Evolutionary conservation across 1,140 invertebrate genomes (phyloP).

Genomic region (Cotesia glomerata): DNA sequence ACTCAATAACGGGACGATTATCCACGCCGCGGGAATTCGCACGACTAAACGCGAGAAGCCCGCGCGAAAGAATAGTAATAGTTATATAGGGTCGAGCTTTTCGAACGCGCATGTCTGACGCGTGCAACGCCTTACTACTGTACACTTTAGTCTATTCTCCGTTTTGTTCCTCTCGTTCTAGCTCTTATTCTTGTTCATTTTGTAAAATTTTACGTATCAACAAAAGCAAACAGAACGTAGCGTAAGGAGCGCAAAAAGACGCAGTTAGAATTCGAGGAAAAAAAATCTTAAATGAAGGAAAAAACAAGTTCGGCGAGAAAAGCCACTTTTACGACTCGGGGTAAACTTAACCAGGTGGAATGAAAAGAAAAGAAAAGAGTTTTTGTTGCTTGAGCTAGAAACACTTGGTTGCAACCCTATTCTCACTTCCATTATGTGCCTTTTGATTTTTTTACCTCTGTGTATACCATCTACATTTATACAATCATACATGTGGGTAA

Average conservation of each 20-base stretch:
- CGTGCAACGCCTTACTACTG: slow-evolving; percentile 36
- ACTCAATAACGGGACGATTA: background rate
- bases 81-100: background rate
- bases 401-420: slow-evolving; percentile 7
- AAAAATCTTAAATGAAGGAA: background rate
- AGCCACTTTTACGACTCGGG: slow-evolving; percentile 17
- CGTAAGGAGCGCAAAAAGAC: background rate
- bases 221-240: background rate
- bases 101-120: slow-evolving; percentile 52
- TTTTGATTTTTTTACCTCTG: background rate
- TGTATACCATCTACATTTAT: background rate
- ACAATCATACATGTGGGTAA: background rate
- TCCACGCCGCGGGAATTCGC: slow-evolving; percentile 43
- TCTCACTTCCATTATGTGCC: background rate
- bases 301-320: background rate
- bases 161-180: too few relatives aligned
- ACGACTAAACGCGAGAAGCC: slow-evolving; percentile 44
- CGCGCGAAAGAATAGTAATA: slow-evolving; percentile 8
- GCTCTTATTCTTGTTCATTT: background rate
- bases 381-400: background rate
- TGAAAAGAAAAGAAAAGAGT: slow-evolving; percentile 3
- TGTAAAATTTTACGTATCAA: background rate
- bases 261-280: background rate
- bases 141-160: background rate
- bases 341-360: slow-evolving; percentile 21